Evolutionary conservation across 2,888 invertebrate genomes (phyloP).

Genomic region (Lydus trimaculatus): DNA sequence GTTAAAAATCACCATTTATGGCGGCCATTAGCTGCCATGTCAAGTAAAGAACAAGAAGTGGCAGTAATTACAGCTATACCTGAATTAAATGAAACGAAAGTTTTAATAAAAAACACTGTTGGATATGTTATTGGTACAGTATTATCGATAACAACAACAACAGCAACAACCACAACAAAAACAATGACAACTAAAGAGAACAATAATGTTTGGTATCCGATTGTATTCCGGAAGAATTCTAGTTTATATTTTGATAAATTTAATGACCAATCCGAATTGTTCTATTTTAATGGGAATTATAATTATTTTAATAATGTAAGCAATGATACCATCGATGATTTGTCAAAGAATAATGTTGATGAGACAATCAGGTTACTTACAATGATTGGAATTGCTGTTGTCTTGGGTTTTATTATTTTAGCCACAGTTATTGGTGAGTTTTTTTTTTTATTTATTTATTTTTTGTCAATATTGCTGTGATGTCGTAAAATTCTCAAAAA

Average conservation of each 20-base stretch:
- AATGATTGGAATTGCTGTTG: slow-evolving; percentile 68
- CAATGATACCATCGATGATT: slow-evolving; percentile 25
- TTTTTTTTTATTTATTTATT: too few relatives aligned
- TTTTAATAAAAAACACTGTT: slow-evolving; percentile 8
- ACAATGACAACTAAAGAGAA: slow-evolving; percentile 37
- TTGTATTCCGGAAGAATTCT: slow-evolving; percentile 46
- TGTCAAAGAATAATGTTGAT: slow-evolving; percentile 48
- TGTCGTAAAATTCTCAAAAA: too few relatives aligned
- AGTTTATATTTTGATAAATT: slow-evolving; percentile 40
- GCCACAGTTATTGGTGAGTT: slow-evolving; percentile 70
- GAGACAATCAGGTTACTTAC: slow-evolving; percentile 62
- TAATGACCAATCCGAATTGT: slow-evolving; percentile 26
- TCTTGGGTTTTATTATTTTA: slow-evolving; percentile 68
- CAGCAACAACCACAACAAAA: slow-evolving; percentile 29
- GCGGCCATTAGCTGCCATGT: slow-evolving; percentile 49
- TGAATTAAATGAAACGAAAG: slow-evolving; percentile 14
- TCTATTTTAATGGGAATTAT: slow-evolving; percentile 32
- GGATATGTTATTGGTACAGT: slow-evolving; percentile 4
- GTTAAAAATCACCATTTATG: slow-evolving; percentile 46
- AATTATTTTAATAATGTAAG: slow-evolving; percentile 25
- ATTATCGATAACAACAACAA: slow-evolving; percentile 12
- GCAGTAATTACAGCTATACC: slow-evolving; percentile 31
- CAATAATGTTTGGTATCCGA: slow-evolving; percentile 50
- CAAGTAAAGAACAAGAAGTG: slow-evolving; percentile 41
- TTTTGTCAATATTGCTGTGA: too few relatives aligned